Evolutionary conservation across 2,113 vertebrate species (phyloP), one percentile per base, ranked within the genome.

Genomic region (Oreocharis arfaki): DNA sequence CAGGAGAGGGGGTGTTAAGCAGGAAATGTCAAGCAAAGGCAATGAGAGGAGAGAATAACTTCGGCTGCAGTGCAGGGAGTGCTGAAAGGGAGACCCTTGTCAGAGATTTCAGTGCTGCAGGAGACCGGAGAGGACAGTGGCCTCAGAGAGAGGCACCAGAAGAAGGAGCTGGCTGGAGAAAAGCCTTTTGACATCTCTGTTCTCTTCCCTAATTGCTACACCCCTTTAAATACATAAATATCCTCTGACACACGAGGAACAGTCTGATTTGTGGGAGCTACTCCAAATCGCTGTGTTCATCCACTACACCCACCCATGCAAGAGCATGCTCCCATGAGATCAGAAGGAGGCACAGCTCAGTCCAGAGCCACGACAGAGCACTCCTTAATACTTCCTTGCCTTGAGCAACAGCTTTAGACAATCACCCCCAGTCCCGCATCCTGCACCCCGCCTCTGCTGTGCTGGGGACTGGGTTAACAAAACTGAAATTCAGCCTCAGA

Each of bases 341-440:
- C 11, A 8, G 46, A 53, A 59, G 15, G 56, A 75, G n/a, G 64
- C 71, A 80, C 42, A 83, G 50, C 73, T 70, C 73, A 71, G 44
- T 39, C 37, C n/a, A 23, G 16, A 73, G 33, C 18, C 63, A 76
- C 0, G 1, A 70, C 39, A 53, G 1, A 2, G 13, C 24, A 47
- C 16, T 27, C 49, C 30, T 78, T 37, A 84, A 44, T 28, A 56
- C 10, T 56, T 69, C n/a, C 52, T 35, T 59, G 60, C 50, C 35
- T 73, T 47, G 6, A 76, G 37, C 17, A 81, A 47, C 30, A 70
- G 37, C 35, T 74, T 76, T 46, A 81, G 47, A 67, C 33, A 78
- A 42, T 55, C 37, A 47, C 3, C 19, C 21, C 50, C 8, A 32
- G 39, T 19, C 52, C 59, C 32, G 18, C 16, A 30, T 28, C 55